phyloP scores from a whole-genome alignment of 2,113 vertebrate species.

The Pogonocichla stellata region DNA sequence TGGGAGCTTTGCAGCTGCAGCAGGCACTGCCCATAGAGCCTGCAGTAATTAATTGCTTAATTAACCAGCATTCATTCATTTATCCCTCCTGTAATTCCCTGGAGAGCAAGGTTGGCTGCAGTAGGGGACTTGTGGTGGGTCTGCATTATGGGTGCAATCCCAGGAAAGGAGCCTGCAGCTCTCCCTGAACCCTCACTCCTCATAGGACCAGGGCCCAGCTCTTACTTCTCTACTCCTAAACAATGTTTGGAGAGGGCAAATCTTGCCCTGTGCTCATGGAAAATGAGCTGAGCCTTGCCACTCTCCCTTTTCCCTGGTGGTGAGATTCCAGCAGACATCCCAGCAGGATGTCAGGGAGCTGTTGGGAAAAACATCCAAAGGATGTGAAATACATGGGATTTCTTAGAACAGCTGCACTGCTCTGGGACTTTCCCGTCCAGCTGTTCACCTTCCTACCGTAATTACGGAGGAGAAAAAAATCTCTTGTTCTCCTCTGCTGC shows the following conservation, averaged over 20 bases:
- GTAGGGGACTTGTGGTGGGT: background rate
- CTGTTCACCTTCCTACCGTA: background rate
- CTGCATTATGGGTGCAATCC: background rate
- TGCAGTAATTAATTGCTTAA: background rate
- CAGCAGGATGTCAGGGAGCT: rapidly evolving
- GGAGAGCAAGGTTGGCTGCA: background rate
- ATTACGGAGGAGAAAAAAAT: background rate
- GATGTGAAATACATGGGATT: background rate
- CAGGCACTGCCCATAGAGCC: background rate
- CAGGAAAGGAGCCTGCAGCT: background rate
- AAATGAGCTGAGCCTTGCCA: background rate
- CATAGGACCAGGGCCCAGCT: background rate
- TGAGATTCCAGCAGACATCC: background rate
- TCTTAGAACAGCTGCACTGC: background rate
- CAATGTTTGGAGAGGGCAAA: background rate
- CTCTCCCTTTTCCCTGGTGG: background rate
- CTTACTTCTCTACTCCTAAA: background rate
- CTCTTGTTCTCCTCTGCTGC: background rate
- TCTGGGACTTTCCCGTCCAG: background rate
- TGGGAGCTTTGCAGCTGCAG: background rate
- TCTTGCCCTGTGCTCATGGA: rapidly evolving
- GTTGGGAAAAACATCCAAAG: background rate
- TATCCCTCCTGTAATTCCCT: background rate
- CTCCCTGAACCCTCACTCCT: background rate
- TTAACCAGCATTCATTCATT: background rate